Conservation (phyloP, 1,140 invertebrate species). For the Kradibia gibbosae region DNA sequence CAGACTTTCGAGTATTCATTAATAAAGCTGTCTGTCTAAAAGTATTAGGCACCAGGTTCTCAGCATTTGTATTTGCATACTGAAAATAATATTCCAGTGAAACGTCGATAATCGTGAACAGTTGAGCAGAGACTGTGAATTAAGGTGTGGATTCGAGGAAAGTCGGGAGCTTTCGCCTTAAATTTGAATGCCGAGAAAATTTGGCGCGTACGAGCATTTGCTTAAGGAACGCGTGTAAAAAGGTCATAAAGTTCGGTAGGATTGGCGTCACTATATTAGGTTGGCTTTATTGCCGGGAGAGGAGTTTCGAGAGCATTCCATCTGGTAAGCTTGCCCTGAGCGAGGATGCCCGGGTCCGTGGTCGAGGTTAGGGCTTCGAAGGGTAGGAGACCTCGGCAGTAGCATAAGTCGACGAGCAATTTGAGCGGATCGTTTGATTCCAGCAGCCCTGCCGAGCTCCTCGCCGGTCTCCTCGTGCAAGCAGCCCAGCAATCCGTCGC, state of each 20-base stretch:
- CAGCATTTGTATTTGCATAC: background rate
- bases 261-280: background rate
- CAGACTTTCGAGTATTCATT: background rate
- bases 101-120: background rate
- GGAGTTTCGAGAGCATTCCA: background rate
- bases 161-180: background rate
- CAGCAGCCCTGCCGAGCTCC: slow-evolving; percentile 56
- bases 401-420: background rate
- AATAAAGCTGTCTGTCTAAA: background rate
- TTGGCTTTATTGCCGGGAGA: background rate
- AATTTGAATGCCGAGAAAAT: background rate
- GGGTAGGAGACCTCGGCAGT: background rate
- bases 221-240: background rate
- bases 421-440: slow-evolving; percentile 49
- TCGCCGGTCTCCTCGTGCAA: slow-evolving; percentile 61
- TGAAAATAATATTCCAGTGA: background rate
- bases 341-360: background rate
- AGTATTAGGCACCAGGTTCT: background rate
- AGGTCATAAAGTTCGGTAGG: background rate
- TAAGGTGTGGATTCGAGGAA: background rate
- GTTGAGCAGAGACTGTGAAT: background rate
- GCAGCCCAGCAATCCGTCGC: slow-evolving; percentile 50
- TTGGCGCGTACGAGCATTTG: background rate
- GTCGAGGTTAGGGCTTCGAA: background rate
- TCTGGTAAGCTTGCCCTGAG: background rate